Base-by-base conservation (phyloP, 2,888 invertebrate genomes). In the Drosophila mulleri region DNA sequence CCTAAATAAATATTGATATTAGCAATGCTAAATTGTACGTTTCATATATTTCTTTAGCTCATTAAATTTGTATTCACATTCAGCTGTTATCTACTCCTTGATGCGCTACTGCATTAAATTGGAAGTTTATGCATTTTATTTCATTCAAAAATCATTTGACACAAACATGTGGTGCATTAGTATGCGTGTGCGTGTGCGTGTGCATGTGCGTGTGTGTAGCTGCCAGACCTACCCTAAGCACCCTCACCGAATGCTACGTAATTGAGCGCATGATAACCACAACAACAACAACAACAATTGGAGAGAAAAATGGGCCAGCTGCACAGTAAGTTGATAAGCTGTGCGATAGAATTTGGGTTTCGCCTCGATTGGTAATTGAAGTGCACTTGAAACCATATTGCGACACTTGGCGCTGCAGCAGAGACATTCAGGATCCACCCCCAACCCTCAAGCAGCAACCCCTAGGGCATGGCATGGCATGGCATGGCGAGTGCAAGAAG, bases 331-430 rank as follows among this genome's bases (percentile, higher is more conserved):
- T 68, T 65, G 63, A 58, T 68, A 50, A 45, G 18, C 35, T 26
- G 37, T 39, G 41, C 52, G 44, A 57, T 54, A 41, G 57, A 57
- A 57, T 57, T 57, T n/a, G 35, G 57, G 45, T 45, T 45, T 45
- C 23, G 45, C 45, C 45, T 45, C 45, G 45, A 53, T 72, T 56
- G 69, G 76, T 81, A 90, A 89, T 89, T 90, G 70, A 84, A 90
- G 88, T 80, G 86, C 83, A 91, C 90, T 90, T 84, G 91, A 90
- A 87, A 90, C 84, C 87, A 88, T 69, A 84, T 86, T 86, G 89
- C 89, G 89, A 84, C 84, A 88, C 89, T 86, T 86, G 76, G 72
- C 69, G 59, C 50, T 64, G 54, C 59, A 53, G 52, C 53, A 63
- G 54, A 39, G 48, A 45, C 70, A 61, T 16, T 29, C 44, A 72